A percentile compares a stretch with the other conserved stretches of the same genome.
These are phyloP conservation scores for Phalacrocorax brasilianus DNA, from an alignment of 2,113 vertebrate species.

Conservation along the genomic window DNA sequence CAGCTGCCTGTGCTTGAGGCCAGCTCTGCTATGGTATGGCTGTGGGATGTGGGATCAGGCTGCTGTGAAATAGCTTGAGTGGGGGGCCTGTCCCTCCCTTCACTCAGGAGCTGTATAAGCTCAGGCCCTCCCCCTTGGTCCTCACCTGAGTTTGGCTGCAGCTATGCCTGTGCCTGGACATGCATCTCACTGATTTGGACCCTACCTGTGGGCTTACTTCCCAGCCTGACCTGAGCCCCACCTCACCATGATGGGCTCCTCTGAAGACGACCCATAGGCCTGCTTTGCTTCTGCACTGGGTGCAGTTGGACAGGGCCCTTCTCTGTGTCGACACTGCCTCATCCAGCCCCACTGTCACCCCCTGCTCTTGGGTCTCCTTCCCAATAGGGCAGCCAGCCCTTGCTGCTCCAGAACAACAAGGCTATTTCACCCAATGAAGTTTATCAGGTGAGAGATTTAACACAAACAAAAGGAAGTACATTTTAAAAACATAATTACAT, in stretches of 20 bases:
- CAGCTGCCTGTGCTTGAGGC: not conserved
- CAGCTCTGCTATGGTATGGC: not conserved
- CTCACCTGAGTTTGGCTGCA: rapidly evolving
- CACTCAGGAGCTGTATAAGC: not conserved
- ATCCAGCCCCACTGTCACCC: not conserved
- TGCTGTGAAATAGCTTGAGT: not conserved
- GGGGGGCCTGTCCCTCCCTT: not conserved
- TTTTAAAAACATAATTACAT: not conserved
- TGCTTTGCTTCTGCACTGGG: not conserved
- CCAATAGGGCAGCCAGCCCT: not conserved
- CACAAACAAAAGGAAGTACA: not conserved
- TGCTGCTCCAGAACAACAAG: not conserved
- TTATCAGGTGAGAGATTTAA: not conserved
- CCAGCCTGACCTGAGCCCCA: not conserved
- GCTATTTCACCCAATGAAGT: not conserved
- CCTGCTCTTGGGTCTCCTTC: not conserved
- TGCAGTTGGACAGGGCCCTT: rapidly evolving
- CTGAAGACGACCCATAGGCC: not conserved
- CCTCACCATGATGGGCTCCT: not conserved
- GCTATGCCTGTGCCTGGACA: not conserved
- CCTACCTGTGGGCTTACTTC: not conserved
- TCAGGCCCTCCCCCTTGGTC: not conserved
- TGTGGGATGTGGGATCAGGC: not conserved
- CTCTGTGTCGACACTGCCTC: not conserved
- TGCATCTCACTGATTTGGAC: not conserved